Evolutionary conservation across 2,113 vertebrate genomes (phyloP).

Genomic region (Hiodon tergisus): DNA sequence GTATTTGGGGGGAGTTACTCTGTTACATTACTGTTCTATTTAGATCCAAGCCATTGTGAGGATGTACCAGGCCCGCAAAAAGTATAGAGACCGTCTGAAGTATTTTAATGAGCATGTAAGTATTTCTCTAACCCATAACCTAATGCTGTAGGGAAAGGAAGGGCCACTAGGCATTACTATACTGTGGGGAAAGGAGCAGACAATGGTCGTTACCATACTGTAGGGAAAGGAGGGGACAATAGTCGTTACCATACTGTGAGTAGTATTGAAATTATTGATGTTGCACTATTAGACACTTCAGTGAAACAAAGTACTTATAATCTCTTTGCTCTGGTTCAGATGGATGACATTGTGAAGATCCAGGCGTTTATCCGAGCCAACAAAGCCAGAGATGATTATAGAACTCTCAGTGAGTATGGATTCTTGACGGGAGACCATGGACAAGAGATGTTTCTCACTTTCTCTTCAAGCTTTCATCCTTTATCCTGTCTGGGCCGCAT

Average conservation of each 20-base stretch:
- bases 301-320: too few species aligned
- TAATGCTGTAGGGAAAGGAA: too few species aligned
- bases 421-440: not conserved
- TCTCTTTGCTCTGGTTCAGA: slow-evolving; percentile 59
- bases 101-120: slow-evolving; percentile 91
- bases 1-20: too few species aligned
- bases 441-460: not conserved
- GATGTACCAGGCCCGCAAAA: slow-evolving; percentile 90
- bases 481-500: not conserved
- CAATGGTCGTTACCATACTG: too few species aligned
- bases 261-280: too few species aligned
- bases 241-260: too few species aligned
- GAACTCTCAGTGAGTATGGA: slow-evolving; percentile 86
- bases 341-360: slow-evolving; percentile 88
- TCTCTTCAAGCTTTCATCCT: not conserved
- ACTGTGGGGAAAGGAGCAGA: too few species aligned
- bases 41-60: slow-evolving; percentile 90
- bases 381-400: slow-evolving; percentile 97
- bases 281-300: not conserved
- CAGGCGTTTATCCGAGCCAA: slow-evolving; percentile 97
- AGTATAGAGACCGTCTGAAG: slow-evolving; percentile 81
- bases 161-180: too few species aligned
- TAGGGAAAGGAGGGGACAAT: too few species aligned
- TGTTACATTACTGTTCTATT: not conserved
- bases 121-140: slow-evolving; percentile 7